Base-by-base conservation (phyloP, 2,113 vertebrate species). In the Chaetodon trifascialis region DNA sequence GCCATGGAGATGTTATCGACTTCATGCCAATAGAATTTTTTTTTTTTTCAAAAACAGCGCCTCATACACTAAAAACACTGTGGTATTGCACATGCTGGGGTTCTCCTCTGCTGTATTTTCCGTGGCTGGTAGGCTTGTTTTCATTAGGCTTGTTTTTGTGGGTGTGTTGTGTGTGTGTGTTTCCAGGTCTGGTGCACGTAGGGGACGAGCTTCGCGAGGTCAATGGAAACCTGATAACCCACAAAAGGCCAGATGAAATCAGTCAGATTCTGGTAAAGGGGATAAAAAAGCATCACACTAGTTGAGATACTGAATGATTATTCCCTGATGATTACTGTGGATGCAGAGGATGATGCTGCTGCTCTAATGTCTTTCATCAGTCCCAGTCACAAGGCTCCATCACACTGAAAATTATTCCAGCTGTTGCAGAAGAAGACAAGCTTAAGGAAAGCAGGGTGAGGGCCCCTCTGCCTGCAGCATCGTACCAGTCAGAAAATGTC, bases 331-430 rank as follows among this genome's bases (percentile, higher is more conserved):
- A 49, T 30, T 15, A n/a, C 16, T 62, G 55, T 16, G 19, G 51
- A 38, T 38, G 7, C 16, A 7, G 30, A 54, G 59, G 38, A 23
- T 78, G 17, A 69, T 12, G 51, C 21, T 66, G 34, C 25, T 58
- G n/a, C 9, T 84, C 25, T 84, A 4, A 21, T 80, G 44, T 76
- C 75, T 73, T 62, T 49, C 11, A 69, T 60, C 92, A 99, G 98
- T 98, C 97, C 11, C 97, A 99, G 76, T 97, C 97, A 66, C 97
- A 97, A 90, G 97, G 97, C 55, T 97, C 98, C 25, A 99, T 99
- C 92, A 98, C 97, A 0, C 87, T 99, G 85, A 99, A 99, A 94
- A 97, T 99, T 71, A 97, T 99, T 85, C 98, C 98, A 52, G 97
- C 97, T 46, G 86, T 97, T 66, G 96, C 95, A 81, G 98, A 99